phyloP scores from a whole-genome alignment of 1,140 invertebrate genomes.

The Drosophila pruinosa region DNA sequence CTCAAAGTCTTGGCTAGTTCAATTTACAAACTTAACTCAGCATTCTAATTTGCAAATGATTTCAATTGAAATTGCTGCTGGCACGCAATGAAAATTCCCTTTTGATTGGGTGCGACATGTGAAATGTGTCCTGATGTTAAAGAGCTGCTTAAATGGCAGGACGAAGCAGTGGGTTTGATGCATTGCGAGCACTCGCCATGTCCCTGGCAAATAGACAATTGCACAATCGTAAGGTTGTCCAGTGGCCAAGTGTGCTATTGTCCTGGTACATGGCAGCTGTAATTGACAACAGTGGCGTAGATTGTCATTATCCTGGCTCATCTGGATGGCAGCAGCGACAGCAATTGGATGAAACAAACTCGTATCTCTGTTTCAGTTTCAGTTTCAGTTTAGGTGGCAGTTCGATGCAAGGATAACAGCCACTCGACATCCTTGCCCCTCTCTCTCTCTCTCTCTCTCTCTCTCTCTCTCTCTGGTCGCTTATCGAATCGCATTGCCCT shows the following conservation, averaged over 20 bases:
- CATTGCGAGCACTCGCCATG: background rate
- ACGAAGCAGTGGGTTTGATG: no score
- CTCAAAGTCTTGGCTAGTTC: no score
- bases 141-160: no score
- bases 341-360: slow-evolving; percentile 3
- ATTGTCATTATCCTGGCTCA: slow-evolving; percentile 24
- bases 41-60: no score
- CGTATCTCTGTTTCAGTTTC: background rate
- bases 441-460: no score
- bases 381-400: background rate
- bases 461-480: background rate
- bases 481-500: slow-evolving; percentile 1
- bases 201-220: slow-evolving; percentile 9
- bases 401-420: slow-evolving; percentile 18
- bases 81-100: no score
- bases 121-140: background rate
- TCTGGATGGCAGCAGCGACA: slow-evolving; percentile 1
- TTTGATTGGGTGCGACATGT: no score
- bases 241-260: background rate
- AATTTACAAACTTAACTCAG: no score
- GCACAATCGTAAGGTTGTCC: background rate
- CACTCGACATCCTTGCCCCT: slow-evolving; percentile 8
- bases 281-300: slow-evolving; percentile 28
- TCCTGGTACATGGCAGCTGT: slow-evolving; percentile 1
- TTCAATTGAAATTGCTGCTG: no score